Base-by-base conservation (phyloP, 2,797 vertebrate genomes). In the Xyrichtys novacula region DNA sequence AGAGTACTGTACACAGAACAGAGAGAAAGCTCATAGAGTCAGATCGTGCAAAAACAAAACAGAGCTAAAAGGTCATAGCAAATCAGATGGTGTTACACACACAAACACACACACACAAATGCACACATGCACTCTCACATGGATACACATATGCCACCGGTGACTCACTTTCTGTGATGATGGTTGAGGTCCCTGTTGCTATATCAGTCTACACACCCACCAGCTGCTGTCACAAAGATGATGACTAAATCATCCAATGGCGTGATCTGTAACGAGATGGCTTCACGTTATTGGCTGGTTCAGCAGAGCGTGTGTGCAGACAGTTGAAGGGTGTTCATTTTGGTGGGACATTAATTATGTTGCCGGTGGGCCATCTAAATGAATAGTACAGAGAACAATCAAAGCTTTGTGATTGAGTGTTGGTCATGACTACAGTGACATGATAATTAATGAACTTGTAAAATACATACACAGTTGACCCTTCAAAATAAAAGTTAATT, bases 211-310 rank as follows among this genome's bases (percentile, higher is more conserved):
- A 20, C 63, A 76, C 85, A 48, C 87, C 81, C 83, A 84, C 83
- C 74, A 54, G 71, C 86, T 77, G 84, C 85, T 83, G 85, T 84
- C 75, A 82, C 70, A 44, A 25, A 71, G 64, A 78, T 43, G 60
- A 83, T 81, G 72, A 83, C 76, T 80, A 72, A 75, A 84, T 83
- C 59, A 42, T 65, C 82, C 86, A 71, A 75, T 71, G 60, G 75
- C 16, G 39, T 48, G 66, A 76, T 47, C 26, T 69, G 53, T 71
- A 80, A 48, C 38, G 9, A 65, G 48, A 65, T 47, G 68, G 56
- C 74, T 36, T 57, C 58, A 22, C 71, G 40, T 34, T 57, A 74
- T 69, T 72, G 79, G 80, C 22, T 64, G 69, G 17, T 59, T 72
- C n/a, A 20, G 54, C 29, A 8, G 55, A 48, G 62, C 48, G 26